phyloP scores from a whole-genome alignment of 2,113 vertebrate genomes.

The Myanophis thanlyinensis region DNA sequence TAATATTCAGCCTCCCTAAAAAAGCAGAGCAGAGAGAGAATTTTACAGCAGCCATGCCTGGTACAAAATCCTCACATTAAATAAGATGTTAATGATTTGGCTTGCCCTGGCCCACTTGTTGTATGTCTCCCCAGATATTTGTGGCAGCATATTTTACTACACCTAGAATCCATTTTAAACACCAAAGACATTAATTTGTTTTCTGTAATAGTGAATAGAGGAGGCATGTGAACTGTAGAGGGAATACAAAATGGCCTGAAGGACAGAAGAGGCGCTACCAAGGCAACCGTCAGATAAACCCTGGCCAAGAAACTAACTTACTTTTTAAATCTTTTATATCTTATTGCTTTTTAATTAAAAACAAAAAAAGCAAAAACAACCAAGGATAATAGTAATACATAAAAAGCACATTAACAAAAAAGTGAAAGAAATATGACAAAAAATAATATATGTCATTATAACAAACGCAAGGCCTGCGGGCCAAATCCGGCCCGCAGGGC shows the following conservation, averaged over 20 bases:
- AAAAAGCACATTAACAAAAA: background rate
- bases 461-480: no score
- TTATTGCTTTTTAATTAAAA: background rate
- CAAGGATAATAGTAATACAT: background rate
- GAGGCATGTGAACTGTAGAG: background rate
- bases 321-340: background rate
- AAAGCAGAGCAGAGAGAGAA: background rate
- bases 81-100: background rate
- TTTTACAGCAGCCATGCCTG: background rate
- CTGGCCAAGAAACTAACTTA: background rate
- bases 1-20: background rate
- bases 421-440: background rate
- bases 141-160: background rate
- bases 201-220: constrained; percentile 13
- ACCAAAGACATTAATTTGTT: constrained; percentile 1
- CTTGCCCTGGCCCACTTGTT: constrained; percentile 18
- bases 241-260: background rate
- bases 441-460: background rate
- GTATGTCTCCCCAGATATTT: accelerated
- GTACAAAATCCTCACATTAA: background rate
- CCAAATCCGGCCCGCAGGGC: no score
- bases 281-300: background rate
- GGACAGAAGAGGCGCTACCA: background rate
- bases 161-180: constrained; percentile 29
- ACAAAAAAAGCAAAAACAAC: background rate